These are phyloP conservation scores for Popillia japonica DNA, from an alignment of 1,140 invertebrate species.

Conservation along the genomic window DNA sequence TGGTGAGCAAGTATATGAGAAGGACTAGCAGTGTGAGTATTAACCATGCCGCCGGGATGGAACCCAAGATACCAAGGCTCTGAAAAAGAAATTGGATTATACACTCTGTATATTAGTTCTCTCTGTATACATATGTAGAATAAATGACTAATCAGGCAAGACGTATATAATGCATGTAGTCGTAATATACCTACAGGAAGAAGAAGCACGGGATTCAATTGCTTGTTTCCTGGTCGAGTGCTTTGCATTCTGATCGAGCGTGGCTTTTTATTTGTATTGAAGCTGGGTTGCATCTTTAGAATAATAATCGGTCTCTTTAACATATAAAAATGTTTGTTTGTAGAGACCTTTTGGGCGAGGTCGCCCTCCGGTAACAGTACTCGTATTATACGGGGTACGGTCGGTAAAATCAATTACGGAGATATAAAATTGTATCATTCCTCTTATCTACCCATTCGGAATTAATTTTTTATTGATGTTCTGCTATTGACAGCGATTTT, in stretches of 20 bases:
- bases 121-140: no score
- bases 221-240: background rate
- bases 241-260: background rate
- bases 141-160: constrained; percentile 28
- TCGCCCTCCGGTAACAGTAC: background rate
- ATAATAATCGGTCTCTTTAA: constrained; percentile 7
- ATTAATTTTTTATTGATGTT: background rate
- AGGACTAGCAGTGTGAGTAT: constrained; percentile 88
- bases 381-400: background rate
- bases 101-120: no score
- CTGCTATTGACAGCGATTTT: background rate
- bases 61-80: constrained; percentile 90
- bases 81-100: no score
- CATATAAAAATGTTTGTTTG: background rate
- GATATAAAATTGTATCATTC: background rate
- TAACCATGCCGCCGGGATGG: constrained; percentile 88
- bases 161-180: constrained; percentile 25
- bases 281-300: background rate
- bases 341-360: background rate
- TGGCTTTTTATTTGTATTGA: background rate
- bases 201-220: background rate
- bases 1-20: constrained; percentile 88
- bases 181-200: constrained; percentile 12
- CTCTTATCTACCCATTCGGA: background rate
- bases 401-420: background rate